Evolutionary conservation across 2,888 invertebrate genomes (phyloP).

Genomic region (Spodoptera picta): DNA sequence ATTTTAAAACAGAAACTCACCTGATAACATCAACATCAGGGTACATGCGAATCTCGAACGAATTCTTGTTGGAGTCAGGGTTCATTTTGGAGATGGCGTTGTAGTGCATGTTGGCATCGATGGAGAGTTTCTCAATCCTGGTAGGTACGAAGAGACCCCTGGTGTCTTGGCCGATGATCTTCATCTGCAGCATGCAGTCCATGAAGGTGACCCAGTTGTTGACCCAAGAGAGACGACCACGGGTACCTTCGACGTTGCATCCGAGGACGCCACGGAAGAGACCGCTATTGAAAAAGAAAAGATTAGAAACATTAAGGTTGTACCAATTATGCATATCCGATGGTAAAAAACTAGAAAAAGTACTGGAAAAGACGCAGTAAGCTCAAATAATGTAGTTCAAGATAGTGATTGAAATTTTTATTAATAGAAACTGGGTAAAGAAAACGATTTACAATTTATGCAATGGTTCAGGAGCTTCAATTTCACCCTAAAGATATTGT

Average conservation of each 20-base stretch:
- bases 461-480: too few species aligned
- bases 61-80: constrained; percentile 78
- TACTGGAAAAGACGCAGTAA: too few species aligned
- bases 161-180: constrained; percentile 91
- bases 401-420: too few species aligned
- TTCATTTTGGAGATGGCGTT: constrained; percentile 83
- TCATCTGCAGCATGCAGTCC: constrained; percentile 96
- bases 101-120: constrained; percentile 90
- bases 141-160: constrained; percentile 93
- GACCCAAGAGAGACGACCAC: constrained; percentile 90
- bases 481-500: too few species aligned
- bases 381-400: too few species aligned
- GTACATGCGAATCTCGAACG: constrained; percentile 83
- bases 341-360: too few species aligned
- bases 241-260: constrained; percentile 85
- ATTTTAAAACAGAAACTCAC: constrained; percentile 58
- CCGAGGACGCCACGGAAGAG: constrained; percentile 89
- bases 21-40: constrained; percentile 86
- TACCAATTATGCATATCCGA: too few species aligned
- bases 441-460: too few species aligned
- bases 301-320: too few species aligned
- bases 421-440: too few species aligned
- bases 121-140: constrained; percentile 91
- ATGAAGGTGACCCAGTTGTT: constrained; percentile 96
- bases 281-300: constrained; percentile 70